Percentiles rank a stretch among this genome's conserved stretches.
phyloP scores from a whole-genome alignment of 1,140 invertebrate genomes.

The Steinernema khuongi region DNA sequence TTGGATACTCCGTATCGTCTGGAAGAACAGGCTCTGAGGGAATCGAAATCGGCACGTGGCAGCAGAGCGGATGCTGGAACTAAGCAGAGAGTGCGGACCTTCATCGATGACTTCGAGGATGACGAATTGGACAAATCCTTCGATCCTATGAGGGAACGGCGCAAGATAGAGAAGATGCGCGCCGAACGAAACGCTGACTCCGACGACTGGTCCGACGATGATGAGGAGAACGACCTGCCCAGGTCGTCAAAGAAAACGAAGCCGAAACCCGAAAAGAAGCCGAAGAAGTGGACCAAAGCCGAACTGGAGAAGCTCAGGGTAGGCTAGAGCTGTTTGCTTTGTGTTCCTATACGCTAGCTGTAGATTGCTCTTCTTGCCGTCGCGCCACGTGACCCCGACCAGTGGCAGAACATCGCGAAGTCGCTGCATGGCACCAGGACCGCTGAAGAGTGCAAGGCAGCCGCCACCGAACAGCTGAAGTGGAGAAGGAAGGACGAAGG shows the following conservation, averaged over 20 bases:
- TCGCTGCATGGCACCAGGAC: not conserved
- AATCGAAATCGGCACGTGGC: too few relatives aligned
- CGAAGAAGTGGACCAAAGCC: not conserved
- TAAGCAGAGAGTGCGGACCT: too few relatives aligned
- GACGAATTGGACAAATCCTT: not conserved
- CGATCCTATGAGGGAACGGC: not conserved
- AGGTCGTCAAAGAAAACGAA: not conserved
- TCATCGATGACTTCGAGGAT: conserved; percentile 4
- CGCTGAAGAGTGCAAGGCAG: not conserved
- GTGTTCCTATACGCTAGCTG: not conserved
- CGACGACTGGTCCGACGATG: not conserved
- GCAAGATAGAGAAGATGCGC: not conserved
- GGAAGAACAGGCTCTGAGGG: too few relatives aligned
- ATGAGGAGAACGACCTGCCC: not conserved
- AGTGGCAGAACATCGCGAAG: not conserved
- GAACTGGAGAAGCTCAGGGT: not conserved
- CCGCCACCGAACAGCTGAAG: not conserved
- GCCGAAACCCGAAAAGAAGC: not conserved
- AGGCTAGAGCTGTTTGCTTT: not conserved
- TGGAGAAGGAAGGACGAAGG: not conserved
- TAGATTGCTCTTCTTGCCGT: not conserved
- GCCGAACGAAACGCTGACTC: not conserved
- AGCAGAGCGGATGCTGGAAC: too few relatives aligned
- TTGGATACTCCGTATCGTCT: not conserved
- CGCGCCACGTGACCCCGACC: not conserved